Base-by-base conservation (phyloP, 2,797 vertebrate genomes). In the Enteromius fasciolatus region DNA sequence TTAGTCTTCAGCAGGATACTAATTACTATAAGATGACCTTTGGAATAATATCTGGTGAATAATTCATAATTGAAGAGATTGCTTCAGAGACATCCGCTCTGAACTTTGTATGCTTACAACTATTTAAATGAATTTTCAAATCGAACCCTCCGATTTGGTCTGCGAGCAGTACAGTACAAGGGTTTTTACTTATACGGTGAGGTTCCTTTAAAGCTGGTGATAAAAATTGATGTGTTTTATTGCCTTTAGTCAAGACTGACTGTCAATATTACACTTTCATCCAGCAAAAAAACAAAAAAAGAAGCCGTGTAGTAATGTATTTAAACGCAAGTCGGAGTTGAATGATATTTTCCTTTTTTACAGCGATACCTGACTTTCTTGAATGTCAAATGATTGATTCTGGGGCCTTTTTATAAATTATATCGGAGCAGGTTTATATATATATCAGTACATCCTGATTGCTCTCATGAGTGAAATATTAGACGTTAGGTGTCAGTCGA, bases 11-110 rank as follows among this genome's bases (percentile, higher is more conserved):
- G 94, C 94, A 93, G 93, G 94, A 87, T 94, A 94, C 94, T 95
- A 95, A 95, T 95, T 95, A 95, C 93, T 94, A 93, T 93, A 94
- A 95, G 93, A 94, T 95, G 95, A 95, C 95, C 95, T 95, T 95
- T 95, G 91, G 87, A 95, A 94, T 95, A 95, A 95, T 95, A 94
- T 95, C 92, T 92, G 87, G 93, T 95, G 94, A 95, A 95, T 95
- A 93, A 95, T 95, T 95, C 95, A 95, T 95, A 91, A 91, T 94
- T 93, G 89, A 87, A 91, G 88, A 94, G 93, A 93, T 93, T 92
- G 93, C 93, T 93, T 93, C 89, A 61, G 93, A 95, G 93, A 94
- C 90, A 92, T 89, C 87, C 84, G 89, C 90, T 91, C 81, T 83
- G 86, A 88, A 87, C 86, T 85, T 84, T 86, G 82, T 86, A 74